These are phyloP conservation scores for Turritopsis dohrnii DNA, from an alignment of 30 jellyfish, hydroid and myxozoan species.

Conservation along the genomic window DNA sequence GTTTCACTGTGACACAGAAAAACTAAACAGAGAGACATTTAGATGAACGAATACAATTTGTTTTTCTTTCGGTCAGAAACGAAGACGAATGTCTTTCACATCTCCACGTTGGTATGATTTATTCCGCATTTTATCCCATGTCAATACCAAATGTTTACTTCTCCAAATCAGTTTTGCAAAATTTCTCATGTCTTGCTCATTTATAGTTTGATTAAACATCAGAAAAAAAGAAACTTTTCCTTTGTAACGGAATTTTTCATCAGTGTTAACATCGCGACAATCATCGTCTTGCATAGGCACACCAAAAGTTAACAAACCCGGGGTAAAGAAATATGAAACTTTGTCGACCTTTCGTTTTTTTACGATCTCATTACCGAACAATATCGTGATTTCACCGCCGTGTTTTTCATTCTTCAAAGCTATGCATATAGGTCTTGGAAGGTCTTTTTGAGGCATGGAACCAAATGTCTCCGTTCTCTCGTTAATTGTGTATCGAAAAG, in stretches of 20 bases:
- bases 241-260: neutral
- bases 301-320: neutral
- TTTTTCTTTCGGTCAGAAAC: neutral
- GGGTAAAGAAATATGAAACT: neutral
- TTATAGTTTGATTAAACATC: neutral
- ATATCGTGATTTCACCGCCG: neutral
- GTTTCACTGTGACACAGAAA: too few relatives aligned
- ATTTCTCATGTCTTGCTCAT: neutral
- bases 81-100: neutral
- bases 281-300: neutral
- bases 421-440: neutral
- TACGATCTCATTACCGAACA: neutral
- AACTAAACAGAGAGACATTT: too few relatives aligned
- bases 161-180: neutral
- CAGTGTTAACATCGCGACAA: too few relatives aligned
- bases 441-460: neutral
- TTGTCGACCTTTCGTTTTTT: neutral
- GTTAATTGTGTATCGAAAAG: neutral
- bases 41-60: too few relatives aligned
- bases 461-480: neutral
- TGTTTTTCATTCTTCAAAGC: neutral
- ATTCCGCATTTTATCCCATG: neutral
- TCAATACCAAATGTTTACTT: neutral
- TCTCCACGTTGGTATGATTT: neutral
- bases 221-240: neutral